A percentile compares a stretch with the other conserved stretches of the same genome.
These are phyloP conservation scores for Ammospiza nelsoni DNA, from an alignment of 2,113 vertebrate species.

Conservation along the genomic window DNA sequence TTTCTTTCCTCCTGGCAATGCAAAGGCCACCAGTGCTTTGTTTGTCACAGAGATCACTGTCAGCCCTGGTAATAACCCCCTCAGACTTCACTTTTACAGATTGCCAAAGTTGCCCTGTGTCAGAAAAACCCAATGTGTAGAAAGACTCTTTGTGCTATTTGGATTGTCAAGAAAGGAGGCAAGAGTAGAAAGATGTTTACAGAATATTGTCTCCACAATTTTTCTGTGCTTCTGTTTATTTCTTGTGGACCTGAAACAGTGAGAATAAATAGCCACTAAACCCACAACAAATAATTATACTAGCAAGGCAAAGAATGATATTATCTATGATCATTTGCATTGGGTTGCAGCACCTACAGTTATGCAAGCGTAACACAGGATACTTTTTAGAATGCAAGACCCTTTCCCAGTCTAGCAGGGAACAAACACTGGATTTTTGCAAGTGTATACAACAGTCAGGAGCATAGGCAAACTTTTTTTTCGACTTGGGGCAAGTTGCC, in stretches of 20 bases:
- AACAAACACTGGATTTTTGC: not conserved
- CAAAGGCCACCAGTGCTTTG: not conserved
- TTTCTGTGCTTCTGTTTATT: not conserved
- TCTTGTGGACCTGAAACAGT: not conserved
- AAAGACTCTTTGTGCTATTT: not conserved
- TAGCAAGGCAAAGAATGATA: not conserved
- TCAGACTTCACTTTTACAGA: not conserved
- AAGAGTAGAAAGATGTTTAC: not conserved
- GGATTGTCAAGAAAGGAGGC: not conserved
- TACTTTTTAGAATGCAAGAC: not conserved
- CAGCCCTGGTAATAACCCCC: not conserved
- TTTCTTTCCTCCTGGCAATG: not conserved
- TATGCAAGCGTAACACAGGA: not conserved
- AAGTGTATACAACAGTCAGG: not conserved
- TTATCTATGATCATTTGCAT: not conserved
- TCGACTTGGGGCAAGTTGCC: not conserved
- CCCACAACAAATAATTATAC: not conserved
- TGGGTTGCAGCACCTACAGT: not conserved
- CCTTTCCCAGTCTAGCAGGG: not conserved
- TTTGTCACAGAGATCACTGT: not conserved
- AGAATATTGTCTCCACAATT: not conserved
- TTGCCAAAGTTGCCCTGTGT: not conserved
- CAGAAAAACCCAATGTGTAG: not conserved
- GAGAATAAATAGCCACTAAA: not conserved
- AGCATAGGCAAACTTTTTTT: not conserved